Percentiles rank a stretch among this genome's conserved stretches.
Conservation (phyloP, 2,797 vertebrate genomes). For the Brotogeris chrysoptera region DNA sequence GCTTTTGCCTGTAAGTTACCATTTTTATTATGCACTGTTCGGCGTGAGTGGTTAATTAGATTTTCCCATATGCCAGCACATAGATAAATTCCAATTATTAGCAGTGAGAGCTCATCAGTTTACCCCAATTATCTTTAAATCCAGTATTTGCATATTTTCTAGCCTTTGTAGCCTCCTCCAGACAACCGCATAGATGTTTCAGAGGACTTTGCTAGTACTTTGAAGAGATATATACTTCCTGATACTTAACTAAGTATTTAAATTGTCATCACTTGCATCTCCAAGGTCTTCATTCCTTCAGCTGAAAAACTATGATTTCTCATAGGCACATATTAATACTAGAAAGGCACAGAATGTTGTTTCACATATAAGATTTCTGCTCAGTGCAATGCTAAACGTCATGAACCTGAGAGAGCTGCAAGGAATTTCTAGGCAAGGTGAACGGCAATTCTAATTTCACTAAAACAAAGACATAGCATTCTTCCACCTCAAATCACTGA, state of each 20-base stretch:
- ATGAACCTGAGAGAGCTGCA: background rate
- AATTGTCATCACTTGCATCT: background rate
- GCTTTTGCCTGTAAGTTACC: background rate
- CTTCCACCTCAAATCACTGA: background rate
- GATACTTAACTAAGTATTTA: background rate
- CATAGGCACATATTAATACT: background rate
- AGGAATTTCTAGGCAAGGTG: background rate
- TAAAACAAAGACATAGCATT: background rate
- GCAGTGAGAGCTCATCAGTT: background rate
- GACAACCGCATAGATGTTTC: background rate
- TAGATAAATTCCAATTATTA: slow-evolving; percentile 25
- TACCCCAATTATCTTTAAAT: slow-evolving; percentile 35
- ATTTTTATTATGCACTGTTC: background rate
- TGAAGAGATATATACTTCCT: background rate
- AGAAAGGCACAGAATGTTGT: background rate
- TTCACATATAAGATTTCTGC: background rate
- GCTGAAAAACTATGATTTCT: background rate
- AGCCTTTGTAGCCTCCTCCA: background rate
- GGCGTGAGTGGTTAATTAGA: slow-evolving; percentile 7
- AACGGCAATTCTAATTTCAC: background rate
- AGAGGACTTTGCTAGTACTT: background rate
- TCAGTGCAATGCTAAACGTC: background rate
- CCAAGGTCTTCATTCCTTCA: background rate
- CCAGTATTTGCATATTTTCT: slow-evolving; percentile 9
- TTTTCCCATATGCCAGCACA: background rate